A percentile compares a stretch with the other conserved stretches of the same genome.
These are phyloP conservation scores for Andrena flavipes DNA, from an alignment of 2,888 invertebrate species.

Conservation along the genomic window DNA sequence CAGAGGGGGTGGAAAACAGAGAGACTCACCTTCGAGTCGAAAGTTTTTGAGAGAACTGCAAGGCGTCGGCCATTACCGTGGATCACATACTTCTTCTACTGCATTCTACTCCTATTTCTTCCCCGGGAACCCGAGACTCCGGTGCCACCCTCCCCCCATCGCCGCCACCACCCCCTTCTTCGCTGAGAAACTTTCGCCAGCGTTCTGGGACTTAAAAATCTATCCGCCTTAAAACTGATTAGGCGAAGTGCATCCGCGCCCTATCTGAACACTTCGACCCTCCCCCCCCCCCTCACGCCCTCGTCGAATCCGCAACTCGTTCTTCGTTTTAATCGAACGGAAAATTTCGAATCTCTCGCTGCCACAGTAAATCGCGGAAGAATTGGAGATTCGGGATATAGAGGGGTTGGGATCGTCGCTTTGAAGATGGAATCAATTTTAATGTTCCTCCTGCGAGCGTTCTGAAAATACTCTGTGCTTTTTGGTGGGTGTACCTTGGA, in stretches of 20 bases:
- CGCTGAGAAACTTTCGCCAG: constrained; percentile 61
- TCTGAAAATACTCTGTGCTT: not conserved
- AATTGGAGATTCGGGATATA: not conserved
- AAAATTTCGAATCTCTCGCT: constrained; percentile 37
- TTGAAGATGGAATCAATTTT: not conserved
- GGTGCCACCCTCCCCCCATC: not conserved
- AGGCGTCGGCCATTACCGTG: constrained; percentile 71
- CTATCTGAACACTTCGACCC: not conserved
- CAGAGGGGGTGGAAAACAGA: not conserved
- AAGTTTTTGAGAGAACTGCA: constrained; percentile 68
- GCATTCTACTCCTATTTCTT: constrained; percentile 51
- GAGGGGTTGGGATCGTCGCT: no score
- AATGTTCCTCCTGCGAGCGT: not conserved
- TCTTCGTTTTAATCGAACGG: constrained; percentile 50
- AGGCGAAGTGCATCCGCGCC: constrained; percentile 34
- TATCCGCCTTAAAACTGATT: constrained; percentile 68
- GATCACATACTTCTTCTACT: constrained; percentile 71
- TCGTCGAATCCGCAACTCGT: not conserved
- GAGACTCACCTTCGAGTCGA: constrained; percentile 66
- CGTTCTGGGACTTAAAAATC: constrained; percentile 70
- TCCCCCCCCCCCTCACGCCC: not conserved
- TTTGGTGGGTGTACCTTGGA: no score
- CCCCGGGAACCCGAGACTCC: not conserved
- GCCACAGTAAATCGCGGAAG: not conserved
- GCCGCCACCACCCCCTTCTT: not conserved